Evolutionary conservation across 2,888 invertebrate species (phyloP), one percentile per base, ranked within the genome.

Genomic region (Parelbella ahira): DNA sequence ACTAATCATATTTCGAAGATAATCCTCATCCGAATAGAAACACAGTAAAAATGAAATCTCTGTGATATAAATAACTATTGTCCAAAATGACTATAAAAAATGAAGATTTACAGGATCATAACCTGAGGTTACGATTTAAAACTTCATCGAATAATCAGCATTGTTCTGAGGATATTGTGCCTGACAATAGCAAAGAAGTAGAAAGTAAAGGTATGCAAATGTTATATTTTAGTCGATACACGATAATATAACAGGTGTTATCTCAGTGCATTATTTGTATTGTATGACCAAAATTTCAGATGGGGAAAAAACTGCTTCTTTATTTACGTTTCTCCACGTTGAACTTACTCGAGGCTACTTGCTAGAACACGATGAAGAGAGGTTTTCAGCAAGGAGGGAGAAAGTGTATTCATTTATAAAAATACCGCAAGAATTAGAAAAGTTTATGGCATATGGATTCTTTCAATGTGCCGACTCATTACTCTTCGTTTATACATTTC

Each of bases 381-480:
- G 97, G 34, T 99, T 96, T 79, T 94, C 96, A 11, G 97, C 97
- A 1, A 91, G 98, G 51, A 89, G 99, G 45, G 96, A 98, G 69
- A 96, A 97, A 84, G 96, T 99, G 28, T 99, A 99, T 74, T 97
- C 97, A 0, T 99, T 99, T 70, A 94, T 99, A 88, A 94, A 94
- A 86, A 97, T 99, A 68, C 97, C 99, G 1, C 89, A 93, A 58
- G 96, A 98, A 81, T 89, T 96, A 21, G 97, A 97, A 67, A 94
- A 95, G 61, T 97, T 97, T 64, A 95, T 98, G 93, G 90, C 91
- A 0, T 98, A 97, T 84, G 98, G 97, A 18, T 96, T 97, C 63
- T 93, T 97, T 79, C 96, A 96, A 80, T 99, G 99, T 84, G 93
- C 96, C 13, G 99, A 99, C 83, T 98, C 98, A 9, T 97, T 99